phyloP scores from a whole-genome alignment of 23 tunicate species.

The Trididemnum nubilum region DNA sequence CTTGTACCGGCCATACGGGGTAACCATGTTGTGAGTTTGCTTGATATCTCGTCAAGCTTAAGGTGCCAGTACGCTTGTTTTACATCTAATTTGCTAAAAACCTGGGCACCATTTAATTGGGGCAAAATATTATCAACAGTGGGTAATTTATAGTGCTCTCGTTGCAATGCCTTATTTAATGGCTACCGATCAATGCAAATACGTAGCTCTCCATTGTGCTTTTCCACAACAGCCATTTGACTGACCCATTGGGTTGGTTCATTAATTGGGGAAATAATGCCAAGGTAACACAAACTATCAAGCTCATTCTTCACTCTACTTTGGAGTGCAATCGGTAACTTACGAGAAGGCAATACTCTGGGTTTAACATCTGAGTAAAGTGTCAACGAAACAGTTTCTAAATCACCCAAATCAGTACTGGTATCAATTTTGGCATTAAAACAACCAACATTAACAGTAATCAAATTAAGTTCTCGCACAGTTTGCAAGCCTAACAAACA shows the following conservation, averaged over 20 bases:
- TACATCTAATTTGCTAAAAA: constrained; percentile 32
- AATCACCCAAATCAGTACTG: constrained; percentile 10
- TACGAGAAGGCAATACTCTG: background rate
- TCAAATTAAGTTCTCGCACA: constrained; percentile 4
- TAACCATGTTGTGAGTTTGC: constrained; percentile 30
- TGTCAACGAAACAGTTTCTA: background rate
- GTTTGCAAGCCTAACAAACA: constrained; percentile 20
- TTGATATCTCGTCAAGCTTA: constrained; percentile 10
- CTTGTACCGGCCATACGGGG: constrained; percentile 8
- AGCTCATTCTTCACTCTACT: constrained; percentile 10
- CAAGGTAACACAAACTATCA: background rate
- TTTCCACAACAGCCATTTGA: constrained; percentile 24
- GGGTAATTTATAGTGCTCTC: constrained; percentile 2
- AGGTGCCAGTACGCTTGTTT: constrained; percentile 34
- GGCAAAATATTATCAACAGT: constrained; percentile 30
- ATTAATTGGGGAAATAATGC: constrained; percentile 3
- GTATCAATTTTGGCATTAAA: background rate
- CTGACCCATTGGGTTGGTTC: constrained; percentile 38
- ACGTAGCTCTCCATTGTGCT: constrained; percentile 19
- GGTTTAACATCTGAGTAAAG: constrained; percentile 17
- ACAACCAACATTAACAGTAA: background rate
- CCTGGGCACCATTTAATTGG: constrained; percentile 7
- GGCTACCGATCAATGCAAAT: constrained; percentile 30
- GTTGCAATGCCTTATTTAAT: constrained; percentile 7
- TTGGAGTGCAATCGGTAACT: constrained; percentile 25